A percentile compares a stretch with the other conserved stretches of the same genome.
Conservation (phyloP, 2,113 vertebrate species). For the Raja brachyura region DNA sequence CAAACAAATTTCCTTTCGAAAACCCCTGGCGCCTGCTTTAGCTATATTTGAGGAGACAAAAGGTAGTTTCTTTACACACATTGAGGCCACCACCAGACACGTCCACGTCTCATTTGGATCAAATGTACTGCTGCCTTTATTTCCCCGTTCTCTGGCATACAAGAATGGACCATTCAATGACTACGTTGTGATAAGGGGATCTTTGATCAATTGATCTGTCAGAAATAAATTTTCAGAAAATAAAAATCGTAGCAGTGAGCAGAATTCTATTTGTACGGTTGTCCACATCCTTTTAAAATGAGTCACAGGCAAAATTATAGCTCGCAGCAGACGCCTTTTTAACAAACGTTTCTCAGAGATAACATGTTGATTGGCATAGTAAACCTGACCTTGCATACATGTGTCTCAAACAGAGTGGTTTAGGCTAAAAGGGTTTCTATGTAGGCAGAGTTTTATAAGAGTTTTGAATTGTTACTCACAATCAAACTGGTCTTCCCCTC, state of each 20-base stretch:
- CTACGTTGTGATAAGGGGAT: background rate
- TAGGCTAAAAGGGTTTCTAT: background rate
- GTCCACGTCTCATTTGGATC: background rate
- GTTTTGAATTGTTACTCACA: constrained; percentile 29
- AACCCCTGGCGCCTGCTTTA: background rate
- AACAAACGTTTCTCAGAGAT: background rate
- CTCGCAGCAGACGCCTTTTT: background rate
- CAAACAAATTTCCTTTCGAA: background rate
- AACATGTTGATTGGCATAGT: background rate
- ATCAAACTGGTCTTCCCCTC: constrained; percentile 11
- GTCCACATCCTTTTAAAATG: background rate
- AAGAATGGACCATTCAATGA: constrained; percentile 1
- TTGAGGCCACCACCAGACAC: background rate
- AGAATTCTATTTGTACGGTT: constrained; percentile 21
- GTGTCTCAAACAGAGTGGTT: background rate
- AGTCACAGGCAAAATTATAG: background rate
- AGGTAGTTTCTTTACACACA: constrained; percentile 28
- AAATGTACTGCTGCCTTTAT: constrained; percentile 1
- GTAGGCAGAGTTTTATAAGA: background rate
- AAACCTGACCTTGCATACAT: background rate
- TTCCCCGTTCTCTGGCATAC: background rate
- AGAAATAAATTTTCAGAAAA: background rate
- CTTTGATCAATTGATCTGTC: background rate
- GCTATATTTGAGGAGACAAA: constrained; percentile 25
- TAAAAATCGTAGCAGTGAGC: constrained; percentile 22